Evolutionary conservation across 2,888 invertebrate species (phyloP).

Genomic region (Drosophila flavopinicola): DNA sequence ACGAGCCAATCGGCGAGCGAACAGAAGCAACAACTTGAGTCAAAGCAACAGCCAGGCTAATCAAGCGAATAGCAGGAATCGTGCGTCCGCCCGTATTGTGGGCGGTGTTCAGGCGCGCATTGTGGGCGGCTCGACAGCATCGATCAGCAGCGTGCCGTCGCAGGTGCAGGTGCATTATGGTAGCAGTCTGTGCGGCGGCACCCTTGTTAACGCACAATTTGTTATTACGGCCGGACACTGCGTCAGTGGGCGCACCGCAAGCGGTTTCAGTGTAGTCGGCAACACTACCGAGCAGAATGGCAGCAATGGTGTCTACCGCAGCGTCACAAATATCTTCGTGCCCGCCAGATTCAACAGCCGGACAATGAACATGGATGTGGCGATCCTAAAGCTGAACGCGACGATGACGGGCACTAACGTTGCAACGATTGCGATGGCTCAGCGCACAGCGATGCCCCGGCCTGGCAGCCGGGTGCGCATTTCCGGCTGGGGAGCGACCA

Average conservation of each 20-base stretch:
- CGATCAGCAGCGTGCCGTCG: slow-evolving; percentile 31
- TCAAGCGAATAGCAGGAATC: slow-evolving; percentile 5
- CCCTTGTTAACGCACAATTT: slow-evolving; percentile 42
- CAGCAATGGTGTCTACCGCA: slow-evolving; percentile 30
- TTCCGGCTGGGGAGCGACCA: slow-evolving; percentile 66
- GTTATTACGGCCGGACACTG: slow-evolving; percentile 75
- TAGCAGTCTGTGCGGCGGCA: slow-evolving; percentile 65
- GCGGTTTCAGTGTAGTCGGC: slow-evolving; percentile 46
- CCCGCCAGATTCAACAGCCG: slow-evolving; percentile 22
- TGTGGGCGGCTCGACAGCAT: slow-evolving; percentile 34
- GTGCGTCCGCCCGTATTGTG: slow-evolving; percentile 17
- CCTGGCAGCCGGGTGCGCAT: slow-evolving; percentile 35
- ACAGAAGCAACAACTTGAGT: not conserved
- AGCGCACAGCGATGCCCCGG: not conserved
- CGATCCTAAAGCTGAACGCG: slow-evolving; percentile 46
- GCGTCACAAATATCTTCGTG: slow-evolving; percentile 15
- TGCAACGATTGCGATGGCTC: slow-evolving; percentile 40
- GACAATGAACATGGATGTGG: slow-evolving; percentile 58
- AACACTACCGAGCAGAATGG: slow-evolving; percentile 53
- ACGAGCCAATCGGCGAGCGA: too few relatives aligned
- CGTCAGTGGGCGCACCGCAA: slow-evolving; percentile 1
- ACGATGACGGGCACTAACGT: slow-evolving; percentile 57
- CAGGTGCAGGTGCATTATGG: slow-evolving; percentile 42
- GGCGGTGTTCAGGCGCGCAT: slow-evolving; percentile 35
- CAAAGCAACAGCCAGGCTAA: not conserved